Percentiles rank a stretch among this genome's conserved stretches.
Conservation (phyloP, 2,113 vertebrate species). For the Podarcis cretensis region DNA sequence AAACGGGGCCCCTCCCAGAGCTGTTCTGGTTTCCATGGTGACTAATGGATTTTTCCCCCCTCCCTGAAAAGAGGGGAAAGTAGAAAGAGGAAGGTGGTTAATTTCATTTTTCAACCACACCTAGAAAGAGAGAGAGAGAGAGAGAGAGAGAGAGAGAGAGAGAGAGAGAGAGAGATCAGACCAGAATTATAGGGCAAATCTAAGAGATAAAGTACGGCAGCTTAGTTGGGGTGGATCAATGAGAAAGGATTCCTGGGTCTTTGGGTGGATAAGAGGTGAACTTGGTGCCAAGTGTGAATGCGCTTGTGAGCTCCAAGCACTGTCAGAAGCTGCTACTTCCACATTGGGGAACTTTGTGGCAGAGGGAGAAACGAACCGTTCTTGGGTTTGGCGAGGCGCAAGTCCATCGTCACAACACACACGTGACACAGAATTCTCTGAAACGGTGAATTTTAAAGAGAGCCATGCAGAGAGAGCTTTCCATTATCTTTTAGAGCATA, state of each 20-base stretch:
- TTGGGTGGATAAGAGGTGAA: not conserved
- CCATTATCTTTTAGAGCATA: not conserved
- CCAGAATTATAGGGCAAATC: not conserved
- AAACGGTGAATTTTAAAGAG: not conserved
- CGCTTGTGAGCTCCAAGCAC: not conserved
- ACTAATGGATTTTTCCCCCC: slow-evolving; percentile 61
- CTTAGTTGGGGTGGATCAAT: not conserved
- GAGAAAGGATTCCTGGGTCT: not conserved
- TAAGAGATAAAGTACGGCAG: not conserved
- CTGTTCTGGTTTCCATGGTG: slow-evolving; percentile 40
- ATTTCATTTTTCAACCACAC: slow-evolving; percentile 12
- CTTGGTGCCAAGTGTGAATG: not conserved
- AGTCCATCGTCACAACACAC: too few species aligned
- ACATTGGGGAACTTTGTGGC: not conserved
- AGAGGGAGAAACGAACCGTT: too few species aligned
- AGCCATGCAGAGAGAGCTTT: not conserved
- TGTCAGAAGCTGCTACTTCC: too few species aligned
- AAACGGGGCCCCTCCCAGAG: slow-evolving; percentile 21
- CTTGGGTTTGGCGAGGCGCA: not conserved
- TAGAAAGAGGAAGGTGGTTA: slow-evolving; percentile 34
- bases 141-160: too few species aligned
- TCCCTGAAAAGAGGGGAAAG: slow-evolving; percentile 33
- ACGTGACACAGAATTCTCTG: not conserved
- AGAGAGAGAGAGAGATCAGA: not conserved
- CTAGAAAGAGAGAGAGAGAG: not conserved